A percentile compares a stretch with the other conserved stretches of the same genome.
Evolutionary conservation across 2,888 invertebrate species (phyloP).

Genomic region (Venusia cambrica): DNA sequence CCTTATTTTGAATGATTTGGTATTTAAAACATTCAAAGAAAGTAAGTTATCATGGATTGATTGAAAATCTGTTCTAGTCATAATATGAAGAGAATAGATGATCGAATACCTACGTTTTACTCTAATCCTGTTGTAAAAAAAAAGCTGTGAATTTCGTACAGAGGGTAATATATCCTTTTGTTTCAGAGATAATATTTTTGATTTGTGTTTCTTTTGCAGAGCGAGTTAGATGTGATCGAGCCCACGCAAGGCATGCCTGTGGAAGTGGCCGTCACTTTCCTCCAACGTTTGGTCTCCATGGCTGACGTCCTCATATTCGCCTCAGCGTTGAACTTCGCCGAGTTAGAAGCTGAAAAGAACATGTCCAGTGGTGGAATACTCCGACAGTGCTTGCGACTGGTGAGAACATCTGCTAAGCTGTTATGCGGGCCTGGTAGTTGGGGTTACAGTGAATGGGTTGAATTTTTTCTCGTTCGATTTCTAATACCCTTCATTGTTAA

Average conservation of each 20-base stretch:
- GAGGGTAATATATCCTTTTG: too few species aligned
- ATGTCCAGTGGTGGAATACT: conserved; percentile 99
- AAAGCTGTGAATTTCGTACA: too few species aligned
- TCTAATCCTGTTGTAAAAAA: too few species aligned
- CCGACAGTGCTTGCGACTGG: conserved; percentile 96
- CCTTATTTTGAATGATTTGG: too few species aligned
- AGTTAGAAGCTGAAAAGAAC: conserved; percentile 99
- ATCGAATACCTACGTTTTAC: too few species aligned
- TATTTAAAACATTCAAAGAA: too few species aligned
- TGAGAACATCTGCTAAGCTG: conserved; percentile 63
- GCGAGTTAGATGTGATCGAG: conserved; percentile 98
- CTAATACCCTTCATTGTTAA: too few species aligned
- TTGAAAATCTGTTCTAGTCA: too few species aligned
- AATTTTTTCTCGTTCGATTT: too few species aligned
- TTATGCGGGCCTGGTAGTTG: conserved; percentile 23
- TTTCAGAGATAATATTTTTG: not conserved
- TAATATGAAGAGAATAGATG: too few species aligned
- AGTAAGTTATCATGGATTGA: too few species aligned
- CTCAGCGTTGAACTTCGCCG: conserved; percentile 97
- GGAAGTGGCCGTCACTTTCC: conserved; percentile 97
- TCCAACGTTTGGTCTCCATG: conserved; percentile 99
- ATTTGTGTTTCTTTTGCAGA: conserved; percentile 78
- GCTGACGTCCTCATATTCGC: conserved; percentile 99
- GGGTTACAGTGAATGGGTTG: conserved; percentile 5
- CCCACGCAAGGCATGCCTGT: conserved; percentile 99